Evolutionary conservation across 2,888 invertebrate genomes (phyloP), one percentile per base, ranked within the genome.

Genomic region (Ophion costatus): DNA sequence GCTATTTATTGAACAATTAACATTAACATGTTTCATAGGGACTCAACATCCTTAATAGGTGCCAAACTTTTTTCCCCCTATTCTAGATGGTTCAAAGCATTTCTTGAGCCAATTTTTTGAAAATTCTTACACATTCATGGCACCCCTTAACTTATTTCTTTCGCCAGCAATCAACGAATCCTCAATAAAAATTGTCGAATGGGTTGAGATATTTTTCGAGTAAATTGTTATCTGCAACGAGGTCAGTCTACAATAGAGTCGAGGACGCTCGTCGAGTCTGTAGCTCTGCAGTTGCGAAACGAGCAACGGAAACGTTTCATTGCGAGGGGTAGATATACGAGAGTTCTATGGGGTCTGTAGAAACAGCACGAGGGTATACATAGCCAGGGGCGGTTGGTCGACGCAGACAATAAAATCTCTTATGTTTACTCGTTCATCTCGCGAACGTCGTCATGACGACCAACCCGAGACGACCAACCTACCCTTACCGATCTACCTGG

Each of bases 391-490:
- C 75, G 69, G 67, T 82, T 85, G 61, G 75, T 75, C 70, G 75
- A 11, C 45, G 76, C 71, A 73, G 71, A 85, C 82, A 82, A 85
- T 85, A 85, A 85, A 85, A 82, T 80, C 79, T 82, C 79, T 67
- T 71, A 42, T 82, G 79, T 85, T 85, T 85, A 80, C 82, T 73
- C 79, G 84, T 82, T 82, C 82, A 80, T 85, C 76, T 82, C 71
- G 75, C 59, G 56, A 80, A 67, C 71, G 78, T 85, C 82, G 79
- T 45, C 82, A 82, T 85, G 79, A 82, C 84, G 76, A 85, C 84
- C 66, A 75, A 79, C 74, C 71, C 70, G 78, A 71, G 61, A 66
- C 64, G 57, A 77, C 20, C 24, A 69, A n/a, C 29, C 33, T 24
- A 64, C 33, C 38, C 59, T 11, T 24, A 17, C 66, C 57, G 4